These are phyloP conservation scores for Clinocottus analis DNA, from an alignment of 2,113 vertebrate genomes.

Conservation along the genomic window DNA sequence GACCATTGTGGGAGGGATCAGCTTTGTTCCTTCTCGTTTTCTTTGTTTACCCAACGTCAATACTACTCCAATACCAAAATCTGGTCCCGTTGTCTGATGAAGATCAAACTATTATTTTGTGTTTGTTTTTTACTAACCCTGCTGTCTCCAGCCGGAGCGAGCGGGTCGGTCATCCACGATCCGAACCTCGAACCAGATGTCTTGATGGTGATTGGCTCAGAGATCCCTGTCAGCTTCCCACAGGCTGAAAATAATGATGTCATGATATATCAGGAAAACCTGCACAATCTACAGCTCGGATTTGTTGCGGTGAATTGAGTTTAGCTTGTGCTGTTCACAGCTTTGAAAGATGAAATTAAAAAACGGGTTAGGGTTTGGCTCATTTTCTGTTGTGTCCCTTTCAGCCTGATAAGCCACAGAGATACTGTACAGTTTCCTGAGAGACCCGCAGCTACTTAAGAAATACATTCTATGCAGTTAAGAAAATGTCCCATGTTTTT, in stretches of 20 bases:
- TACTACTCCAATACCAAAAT: neutral
- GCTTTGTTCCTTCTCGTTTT: neutral
- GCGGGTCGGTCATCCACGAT: constrained; percentile 97
- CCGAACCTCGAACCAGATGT: constrained; percentile 95
- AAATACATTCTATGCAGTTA: neutral
- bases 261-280: neutral
- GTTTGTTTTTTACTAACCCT: constrained; percentile 84
- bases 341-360: neutral
- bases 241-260: constrained; percentile 81
- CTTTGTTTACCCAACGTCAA: neutral
- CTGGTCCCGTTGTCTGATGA: neutral
- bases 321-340: neutral
- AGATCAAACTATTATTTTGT: neutral
- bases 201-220: constrained; percentile 94
- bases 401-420: neutral
- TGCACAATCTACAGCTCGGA: neutral
- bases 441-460: neutral
- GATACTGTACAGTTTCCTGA: neutral
- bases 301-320: too few species aligned
- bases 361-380: too few species aligned
- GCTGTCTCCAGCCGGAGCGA: constrained; percentile 91
- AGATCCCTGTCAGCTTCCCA: constrained; percentile 96
- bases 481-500: neutral
- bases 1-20: too few species aligned
- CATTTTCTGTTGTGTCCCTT: neutral